Evolutionary conservation across 2,888 invertebrate species (phyloP), one percentile per base, ranked within the genome.

Genomic region (Dyspetes luteomarginatus): DNA sequence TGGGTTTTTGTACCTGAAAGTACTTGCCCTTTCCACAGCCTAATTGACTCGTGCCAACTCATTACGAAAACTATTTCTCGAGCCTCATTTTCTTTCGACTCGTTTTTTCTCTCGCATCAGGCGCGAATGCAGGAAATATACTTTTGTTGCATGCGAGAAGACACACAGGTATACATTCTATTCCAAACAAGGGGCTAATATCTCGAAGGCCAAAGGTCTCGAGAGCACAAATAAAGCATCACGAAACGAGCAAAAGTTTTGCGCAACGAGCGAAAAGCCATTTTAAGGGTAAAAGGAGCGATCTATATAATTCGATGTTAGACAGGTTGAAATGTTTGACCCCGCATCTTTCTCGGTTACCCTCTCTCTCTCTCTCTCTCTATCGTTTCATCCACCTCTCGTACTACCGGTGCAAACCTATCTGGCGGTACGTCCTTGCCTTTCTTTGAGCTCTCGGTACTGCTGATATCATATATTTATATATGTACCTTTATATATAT

Each of bases 371-470:
- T 48, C n/a, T 56, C 50, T 41, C 26, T 72, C 55, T 12, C 15
- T 12, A 60, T 60, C 19, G 60, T 50, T 73, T 72, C 72, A 75
- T 81, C 75, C 43, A 60, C 69, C 43, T 65, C 28, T 68, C 62
- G 81, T 75, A 75, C 83, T 60, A 65, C 67, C 75, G 78, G 81
- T 81, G 78, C 81, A 81, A 82, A 74, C 81, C 81, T 76, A 67
- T 56, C 43, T 22, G 9, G 75, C 75, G 81, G 83, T 82, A 83
- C 83, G 82, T 78, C 83, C 83, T 80, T 82, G 82, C 74, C 55
- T 65, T 71, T 81, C 52, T 48, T 55, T 48, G 73, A 62, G 41
- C 56, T 28, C 73, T 50, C 60, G 17, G n/a, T 22, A 22, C 52
- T 15, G 12, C 19, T 28, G 62, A 62, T 64, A 69, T 48, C 52